Conservation (phyloP, 2,113 vertebrate species). For the Rattus rattus region DNA sequence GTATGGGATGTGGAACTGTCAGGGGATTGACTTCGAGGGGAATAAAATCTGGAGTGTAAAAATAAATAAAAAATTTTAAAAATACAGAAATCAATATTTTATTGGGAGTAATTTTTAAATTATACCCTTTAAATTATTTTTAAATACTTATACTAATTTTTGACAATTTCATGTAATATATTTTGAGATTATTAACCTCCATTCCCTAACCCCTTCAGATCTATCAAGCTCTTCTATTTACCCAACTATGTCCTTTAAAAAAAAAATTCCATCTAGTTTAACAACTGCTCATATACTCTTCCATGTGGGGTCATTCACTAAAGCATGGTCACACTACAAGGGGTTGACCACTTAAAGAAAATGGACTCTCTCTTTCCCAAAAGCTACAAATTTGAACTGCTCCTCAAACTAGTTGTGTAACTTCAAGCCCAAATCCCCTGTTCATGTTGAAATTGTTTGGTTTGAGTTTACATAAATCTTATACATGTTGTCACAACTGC, state of each 20-base stretch:
- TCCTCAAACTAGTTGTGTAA: not conserved
- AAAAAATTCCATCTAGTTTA: not conserved
- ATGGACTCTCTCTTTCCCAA: not conserved
- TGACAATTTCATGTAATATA: not conserved
- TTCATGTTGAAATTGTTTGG: not conserved
- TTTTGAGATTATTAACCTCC: not conserved
- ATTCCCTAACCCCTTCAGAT: not conserved
- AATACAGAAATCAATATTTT: not conserved
- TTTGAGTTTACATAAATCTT: not conserved
- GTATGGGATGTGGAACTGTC: no score
- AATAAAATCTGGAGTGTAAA: no score
- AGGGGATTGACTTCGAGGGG: no score
- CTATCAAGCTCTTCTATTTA: not conserved
- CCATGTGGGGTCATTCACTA: not conserved
- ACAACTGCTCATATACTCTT: not conserved
- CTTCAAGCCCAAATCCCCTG: not conserved
- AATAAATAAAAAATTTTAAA: no score
- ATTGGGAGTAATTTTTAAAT: constrained; percentile 26
- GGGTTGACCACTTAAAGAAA: not conserved
- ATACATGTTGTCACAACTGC: not conserved
- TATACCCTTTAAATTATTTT: constrained; percentile 44
- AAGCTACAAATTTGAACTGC: not conserved
- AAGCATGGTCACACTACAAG: not conserved
- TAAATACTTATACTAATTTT: not conserved
- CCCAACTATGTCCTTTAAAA: not conserved